Percentiles rank a stretch among this genome's conserved stretches.
These are phyloP conservation scores for Aplodontia rufa DNA, from an alignment of 2,113 vertebrate genomes.

Conservation along the genomic window DNA sequence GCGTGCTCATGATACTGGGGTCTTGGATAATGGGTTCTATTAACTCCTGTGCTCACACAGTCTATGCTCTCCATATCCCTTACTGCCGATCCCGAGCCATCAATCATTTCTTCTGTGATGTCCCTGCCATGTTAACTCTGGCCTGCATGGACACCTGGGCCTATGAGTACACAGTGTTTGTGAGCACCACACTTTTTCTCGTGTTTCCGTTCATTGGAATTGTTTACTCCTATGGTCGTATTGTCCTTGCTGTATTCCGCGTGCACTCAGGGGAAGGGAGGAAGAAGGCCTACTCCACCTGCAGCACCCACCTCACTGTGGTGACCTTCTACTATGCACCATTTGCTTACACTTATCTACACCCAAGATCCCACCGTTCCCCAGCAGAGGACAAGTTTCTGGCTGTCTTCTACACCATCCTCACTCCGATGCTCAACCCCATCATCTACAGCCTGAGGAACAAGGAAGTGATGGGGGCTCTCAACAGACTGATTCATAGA, in stretches of 20 bases:
- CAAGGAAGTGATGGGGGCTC: background rate
- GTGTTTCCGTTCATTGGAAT: slow-evolving; percentile 24
- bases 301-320: slow-evolving; percentile 1
- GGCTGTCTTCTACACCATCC: no score
- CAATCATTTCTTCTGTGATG: slow-evolving; percentile 35
- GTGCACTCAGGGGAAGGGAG: background rate
- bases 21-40: background rate
- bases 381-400: no score
- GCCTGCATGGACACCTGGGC: background rate
- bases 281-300: background rate
- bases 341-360: background rate
- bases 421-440: background rate
- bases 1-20: background rate
- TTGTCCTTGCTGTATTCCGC: background rate
- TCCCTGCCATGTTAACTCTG: slow-evolving; percentile 6
- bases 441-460: background rate
- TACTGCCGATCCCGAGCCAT: background rate
- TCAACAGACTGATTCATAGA: background rate
- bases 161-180: background rate
- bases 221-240: background rate
- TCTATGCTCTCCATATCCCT: background rate
- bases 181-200: background rate
- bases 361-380: no score
- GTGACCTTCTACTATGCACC: background rate
- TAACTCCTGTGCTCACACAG: background rate